A percentile compares a stretch with the other conserved stretches of the same genome.
Evolutionary conservation across 1,140 invertebrate species (phyloP).

Genomic region (Nomia melanderi): DNA sequence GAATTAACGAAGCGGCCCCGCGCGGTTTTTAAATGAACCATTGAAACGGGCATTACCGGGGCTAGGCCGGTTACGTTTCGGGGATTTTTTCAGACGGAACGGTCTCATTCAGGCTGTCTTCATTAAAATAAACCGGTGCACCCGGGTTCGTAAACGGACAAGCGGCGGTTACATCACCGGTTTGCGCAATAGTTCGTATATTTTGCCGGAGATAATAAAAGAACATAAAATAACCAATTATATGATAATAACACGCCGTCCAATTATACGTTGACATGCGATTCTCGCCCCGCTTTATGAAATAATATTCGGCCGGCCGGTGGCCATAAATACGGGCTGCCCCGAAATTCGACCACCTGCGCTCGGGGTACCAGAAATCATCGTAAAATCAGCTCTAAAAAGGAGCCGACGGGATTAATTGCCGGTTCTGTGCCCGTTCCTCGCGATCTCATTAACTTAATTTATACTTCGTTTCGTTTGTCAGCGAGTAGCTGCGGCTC

Average conservation of each 20-base stretch:
- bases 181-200: constrained; percentile 32
- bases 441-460: background rate
- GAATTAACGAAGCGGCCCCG: no score
- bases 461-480: background rate
- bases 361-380: background rate
- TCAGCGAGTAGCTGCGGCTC: no score
- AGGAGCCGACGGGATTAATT: background rate
- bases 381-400: background rate
- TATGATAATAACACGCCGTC: constrained; percentile 13
- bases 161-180: background rate
- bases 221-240: background rate
- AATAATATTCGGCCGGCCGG: constrained; percentile 39
- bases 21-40: background rate
- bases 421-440: background rate
- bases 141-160: background rate
- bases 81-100: background rate
- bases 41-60: background rate
- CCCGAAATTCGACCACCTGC: constrained; percentile 6
- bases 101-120: background rate
- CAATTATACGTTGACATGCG: background rate
- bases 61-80: background rate
- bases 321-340: background rate
- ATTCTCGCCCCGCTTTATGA: background rate
- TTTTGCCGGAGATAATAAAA: constrained; percentile 4
- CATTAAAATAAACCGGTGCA: background rate